A percentile compares a stretch with the other conserved stretches of the same genome.
Conservation (phyloP, 2,113 vertebrate genomes). For the Nettapus auritus region DNA sequence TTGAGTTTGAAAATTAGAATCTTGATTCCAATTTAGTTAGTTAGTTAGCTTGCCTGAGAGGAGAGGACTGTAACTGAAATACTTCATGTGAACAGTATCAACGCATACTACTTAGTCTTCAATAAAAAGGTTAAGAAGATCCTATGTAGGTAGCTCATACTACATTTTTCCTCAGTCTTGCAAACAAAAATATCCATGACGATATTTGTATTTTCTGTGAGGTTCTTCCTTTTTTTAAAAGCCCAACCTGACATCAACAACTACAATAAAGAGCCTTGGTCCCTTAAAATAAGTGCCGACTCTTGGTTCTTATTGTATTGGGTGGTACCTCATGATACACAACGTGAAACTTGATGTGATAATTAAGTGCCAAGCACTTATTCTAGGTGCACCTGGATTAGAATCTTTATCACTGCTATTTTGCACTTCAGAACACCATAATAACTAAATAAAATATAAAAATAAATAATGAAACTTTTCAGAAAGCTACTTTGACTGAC, state of each 20-base stretch:
- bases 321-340: accelerated
- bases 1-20: neutral
- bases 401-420: neutral
- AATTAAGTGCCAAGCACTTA: neutral
- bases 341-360: neutral
- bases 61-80: neutral
- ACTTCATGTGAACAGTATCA: neutral
- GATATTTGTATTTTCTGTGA: neutral
- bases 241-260: no score
- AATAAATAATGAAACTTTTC: neutral
- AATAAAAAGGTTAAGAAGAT: neutral
- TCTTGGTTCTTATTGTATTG: neutral
- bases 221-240: neutral
- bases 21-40: no score
- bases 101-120: neutral
- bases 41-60: no score
- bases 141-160: neutral
- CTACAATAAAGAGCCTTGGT: neutral
- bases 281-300: no score
- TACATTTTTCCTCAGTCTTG: neutral
- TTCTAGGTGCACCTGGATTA: neutral
- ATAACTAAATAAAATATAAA: neutral
- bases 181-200: neutral
- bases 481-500: neutral
- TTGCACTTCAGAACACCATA: neutral